A percentile compares a stretch with the other conserved stretches of the same genome.
Conservation (phyloP, 64 coral and sea anemone species). For the Actinia tenebrosa region DNA sequence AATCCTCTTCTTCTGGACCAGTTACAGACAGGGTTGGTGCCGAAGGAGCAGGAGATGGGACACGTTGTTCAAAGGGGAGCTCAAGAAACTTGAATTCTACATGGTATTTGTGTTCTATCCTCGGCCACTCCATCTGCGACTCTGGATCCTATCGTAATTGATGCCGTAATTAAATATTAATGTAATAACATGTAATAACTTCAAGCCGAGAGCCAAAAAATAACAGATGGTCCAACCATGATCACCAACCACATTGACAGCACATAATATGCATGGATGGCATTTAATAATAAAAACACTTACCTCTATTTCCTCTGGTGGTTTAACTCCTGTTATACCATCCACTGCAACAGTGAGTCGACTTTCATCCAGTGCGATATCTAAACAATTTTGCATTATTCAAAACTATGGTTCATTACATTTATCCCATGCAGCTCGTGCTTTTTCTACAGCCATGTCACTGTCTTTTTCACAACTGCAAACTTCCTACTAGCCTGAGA, state of each 20-base stretch:
- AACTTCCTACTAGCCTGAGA: too few species aligned
- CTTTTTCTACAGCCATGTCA: too few species aligned
- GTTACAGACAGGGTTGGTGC: constrained; percentile 50
- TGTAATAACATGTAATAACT: too few species aligned
- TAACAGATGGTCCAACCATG: too few species aligned
- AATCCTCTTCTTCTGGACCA: neutral
- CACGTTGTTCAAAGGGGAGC: neutral
- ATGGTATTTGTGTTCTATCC: constrained; percentile 83
- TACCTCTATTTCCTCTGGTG: constrained; percentile 62
- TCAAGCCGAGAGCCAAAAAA: too few species aligned
- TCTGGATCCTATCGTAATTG: constrained; percentile 55
- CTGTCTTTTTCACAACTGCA: too few species aligned
- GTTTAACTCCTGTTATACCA: constrained; percentile 51
- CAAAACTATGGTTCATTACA: neutral
- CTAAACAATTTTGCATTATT: neutral
- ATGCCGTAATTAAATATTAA: too few species aligned
- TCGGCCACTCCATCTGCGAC: constrained; percentile 56
- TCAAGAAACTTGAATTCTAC: constrained; percentile 83
- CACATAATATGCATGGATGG: too few species aligned
- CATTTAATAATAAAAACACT: neutral
- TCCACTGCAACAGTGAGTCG: constrained; percentile 27
- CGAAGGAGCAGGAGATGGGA: constrained; percentile 22
- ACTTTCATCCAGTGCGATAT: constrained; percentile 52
- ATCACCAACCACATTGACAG: too few species aligned
- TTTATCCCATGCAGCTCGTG: neutral